These are phyloP conservation scores for Agrochola lychnidis DNA, from an alignment of 2,888 invertebrate genomes.

Conservation along the genomic window DNA sequence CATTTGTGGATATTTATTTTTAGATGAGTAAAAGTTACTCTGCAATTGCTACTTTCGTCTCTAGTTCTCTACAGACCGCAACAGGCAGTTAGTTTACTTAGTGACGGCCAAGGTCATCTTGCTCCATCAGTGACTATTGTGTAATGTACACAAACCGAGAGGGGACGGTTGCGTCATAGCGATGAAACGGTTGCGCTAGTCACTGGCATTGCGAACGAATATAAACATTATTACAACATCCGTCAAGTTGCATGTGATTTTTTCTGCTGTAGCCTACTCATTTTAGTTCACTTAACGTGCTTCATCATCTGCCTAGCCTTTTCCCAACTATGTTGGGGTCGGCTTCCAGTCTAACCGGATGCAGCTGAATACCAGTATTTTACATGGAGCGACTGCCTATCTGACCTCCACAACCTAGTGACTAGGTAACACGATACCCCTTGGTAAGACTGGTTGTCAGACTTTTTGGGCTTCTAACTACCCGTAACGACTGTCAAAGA, in stretches of 20 bases:
- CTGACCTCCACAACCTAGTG: too few relatives aligned
- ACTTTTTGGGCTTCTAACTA: too few relatives aligned
- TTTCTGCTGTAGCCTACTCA: neutral
- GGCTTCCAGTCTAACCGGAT: too few relatives aligned
- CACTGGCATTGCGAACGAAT: constrained; percentile 12
- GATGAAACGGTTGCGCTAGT: constrained; percentile 33
- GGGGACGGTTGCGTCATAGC: constrained; percentile 36
- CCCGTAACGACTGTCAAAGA: too few relatives aligned
- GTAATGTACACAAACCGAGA: constrained; percentile 19
- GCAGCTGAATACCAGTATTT: too few relatives aligned
- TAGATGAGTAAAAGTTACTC: neutral
- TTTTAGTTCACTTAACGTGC: neutral
- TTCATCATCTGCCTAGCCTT: too few relatives aligned
- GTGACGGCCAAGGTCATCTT: constrained; percentile 21
- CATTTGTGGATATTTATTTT: too few relatives aligned
- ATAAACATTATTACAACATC: constrained; percentile 30
- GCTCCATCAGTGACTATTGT: constrained; percentile 24
- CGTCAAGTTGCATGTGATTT: too few relatives aligned
- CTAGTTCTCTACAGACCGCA: neutral
- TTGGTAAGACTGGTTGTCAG: too few relatives aligned
- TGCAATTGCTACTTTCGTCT: neutral
- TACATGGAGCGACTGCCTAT: too few relatives aligned
- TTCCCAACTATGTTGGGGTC: too few relatives aligned
- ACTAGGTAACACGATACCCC: too few relatives aligned
- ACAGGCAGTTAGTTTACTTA: neutral